Conservation (phyloP, 2,113 vertebrate species). For the Dipodomys spectabilis region DNA sequence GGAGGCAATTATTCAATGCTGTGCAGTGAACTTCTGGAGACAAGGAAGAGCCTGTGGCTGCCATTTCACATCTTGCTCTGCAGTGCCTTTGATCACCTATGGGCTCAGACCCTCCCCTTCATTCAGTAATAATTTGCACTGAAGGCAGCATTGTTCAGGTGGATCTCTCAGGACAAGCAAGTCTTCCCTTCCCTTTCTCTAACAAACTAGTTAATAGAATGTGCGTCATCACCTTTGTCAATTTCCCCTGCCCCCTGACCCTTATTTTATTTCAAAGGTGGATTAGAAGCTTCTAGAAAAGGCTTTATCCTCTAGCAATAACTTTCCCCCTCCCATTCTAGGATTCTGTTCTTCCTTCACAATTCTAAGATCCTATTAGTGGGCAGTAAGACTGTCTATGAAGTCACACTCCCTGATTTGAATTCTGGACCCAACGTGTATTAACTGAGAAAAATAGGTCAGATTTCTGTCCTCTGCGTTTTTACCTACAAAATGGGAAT, state of each 20-base stretch:
- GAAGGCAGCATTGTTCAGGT: slow-evolving; percentile 62
- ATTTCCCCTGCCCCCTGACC: slow-evolving; percentile 35
- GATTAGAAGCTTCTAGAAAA: slow-evolving; percentile 17
- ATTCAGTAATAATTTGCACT: slow-evolving; percentile 54
- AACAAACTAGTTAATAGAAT: slow-evolving; percentile 60
- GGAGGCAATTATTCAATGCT: slow-evolving; percentile 77
- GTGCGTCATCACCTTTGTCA: slow-evolving; percentile 62
- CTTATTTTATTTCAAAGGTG: slow-evolving; percentile 66
- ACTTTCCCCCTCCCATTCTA: neutral
- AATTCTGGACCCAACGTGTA: neutral
- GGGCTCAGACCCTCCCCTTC: slow-evolving; percentile 25
- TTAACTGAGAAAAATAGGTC: neutral
- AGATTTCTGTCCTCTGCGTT: neutral
- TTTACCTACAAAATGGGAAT: neutral
- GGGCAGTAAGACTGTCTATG: neutral
- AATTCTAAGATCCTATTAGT: neutral
- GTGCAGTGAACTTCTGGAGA: slow-evolving; percentile 73
- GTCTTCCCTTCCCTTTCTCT: neutral
- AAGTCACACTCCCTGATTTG: neutral
- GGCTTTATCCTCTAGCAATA: neutral
- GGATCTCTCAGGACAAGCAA: neutral
- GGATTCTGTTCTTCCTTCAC: neutral
- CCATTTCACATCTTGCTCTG: slow-evolving; percentile 46
- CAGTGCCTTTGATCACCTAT: slow-evolving; percentile 60
- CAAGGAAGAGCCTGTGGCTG: slow-evolving; percentile 61